Conservation (phyloP, 1,140 invertebrate species). For the Trichogramma pretiosum region DNA sequence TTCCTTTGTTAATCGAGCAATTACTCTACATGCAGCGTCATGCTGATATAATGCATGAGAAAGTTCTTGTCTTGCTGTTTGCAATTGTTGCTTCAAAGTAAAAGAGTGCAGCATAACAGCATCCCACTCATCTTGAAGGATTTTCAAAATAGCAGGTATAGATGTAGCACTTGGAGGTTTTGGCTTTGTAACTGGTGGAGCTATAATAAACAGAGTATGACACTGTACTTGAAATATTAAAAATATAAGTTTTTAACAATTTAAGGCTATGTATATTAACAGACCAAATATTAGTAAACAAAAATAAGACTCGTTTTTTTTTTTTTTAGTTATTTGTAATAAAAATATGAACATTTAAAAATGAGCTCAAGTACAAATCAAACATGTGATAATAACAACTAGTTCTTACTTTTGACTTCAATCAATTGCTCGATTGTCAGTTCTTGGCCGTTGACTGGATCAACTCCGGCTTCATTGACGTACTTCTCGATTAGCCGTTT, state of each 20-base stretch:
- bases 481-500: constrained; percentile 94
- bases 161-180: constrained; percentile 95
- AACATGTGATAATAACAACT: not conserved
- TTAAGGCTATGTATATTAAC: not conserved
- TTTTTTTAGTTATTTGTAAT: not conserved
- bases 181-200: constrained; percentile 78
- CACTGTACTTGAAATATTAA: not conserved
- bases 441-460: constrained; percentile 91
- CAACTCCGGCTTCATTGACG: constrained; percentile 90
- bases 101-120: constrained; percentile 97
- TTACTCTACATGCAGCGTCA: constrained; percentile 97
- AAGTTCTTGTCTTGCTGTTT: constrained; percentile 84
- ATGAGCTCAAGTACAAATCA: not conserved
- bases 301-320: not conserved
- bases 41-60: constrained; percentile 91
- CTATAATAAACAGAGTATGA: constrained; percentile 48
- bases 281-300: not conserved
- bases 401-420: constrained; percentile 79
- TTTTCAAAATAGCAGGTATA: constrained; percentile 95
- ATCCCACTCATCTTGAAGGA: constrained; percentile 99
- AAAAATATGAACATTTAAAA: constrained; percentile 6
- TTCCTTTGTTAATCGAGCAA: constrained; percentile 96
- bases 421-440: constrained; percentile 79
- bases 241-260: not conserved
- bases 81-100: constrained; percentile 91